A percentile compares a stretch with the other conserved stretches of the same genome.
Conservation (phyloP, 2,888 invertebrate species). For the Flexamia atlantica region DNA sequence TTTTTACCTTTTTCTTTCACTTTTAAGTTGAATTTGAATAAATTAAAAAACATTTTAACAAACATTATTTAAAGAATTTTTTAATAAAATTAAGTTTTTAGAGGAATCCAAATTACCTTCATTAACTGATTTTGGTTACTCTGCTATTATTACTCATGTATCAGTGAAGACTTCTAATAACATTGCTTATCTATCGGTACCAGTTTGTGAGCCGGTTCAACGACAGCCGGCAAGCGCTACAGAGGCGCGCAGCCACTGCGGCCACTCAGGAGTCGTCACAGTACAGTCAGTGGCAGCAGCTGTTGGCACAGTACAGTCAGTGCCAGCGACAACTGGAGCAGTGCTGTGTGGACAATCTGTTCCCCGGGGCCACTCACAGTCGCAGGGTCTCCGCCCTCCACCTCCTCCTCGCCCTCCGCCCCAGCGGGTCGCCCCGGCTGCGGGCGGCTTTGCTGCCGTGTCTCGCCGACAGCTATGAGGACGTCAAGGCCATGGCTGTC, state of each 20-base stretch:
- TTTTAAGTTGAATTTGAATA: no score
- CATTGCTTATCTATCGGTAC: no score
- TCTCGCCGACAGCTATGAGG: conserved; percentile 87
- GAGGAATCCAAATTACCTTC: no score
- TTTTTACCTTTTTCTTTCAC: no score
- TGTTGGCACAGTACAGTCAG: conserved; percentile 73
- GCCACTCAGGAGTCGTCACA: conserved; percentile 66
- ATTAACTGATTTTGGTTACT: no score
- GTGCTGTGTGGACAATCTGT: conserved; percentile 78
- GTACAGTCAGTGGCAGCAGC: conserved; percentile 76
- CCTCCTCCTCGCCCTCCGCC: conserved; percentile 73
- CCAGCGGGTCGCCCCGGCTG: conserved; percentile 67
- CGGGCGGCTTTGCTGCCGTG: conserved; percentile 76
- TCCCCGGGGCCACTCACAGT: conserved; percentile 81
- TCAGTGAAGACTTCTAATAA: no score
- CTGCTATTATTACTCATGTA: no score
- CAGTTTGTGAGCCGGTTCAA: conserved; percentile 56
- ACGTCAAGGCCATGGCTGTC: conserved; percentile 83
- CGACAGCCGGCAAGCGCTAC: conserved; percentile 30
- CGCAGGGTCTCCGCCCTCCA: conserved; percentile 80
- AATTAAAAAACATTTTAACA: no score
- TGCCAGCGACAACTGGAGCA: conserved; percentile 77
- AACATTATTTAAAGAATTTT: no score
- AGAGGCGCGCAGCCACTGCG: neutral
- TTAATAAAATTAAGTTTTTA: no score